Evolutionary conservation across 2,113 vertebrate genomes (phyloP).

Genomic region (Pygoscelis antarcticus): DNA sequence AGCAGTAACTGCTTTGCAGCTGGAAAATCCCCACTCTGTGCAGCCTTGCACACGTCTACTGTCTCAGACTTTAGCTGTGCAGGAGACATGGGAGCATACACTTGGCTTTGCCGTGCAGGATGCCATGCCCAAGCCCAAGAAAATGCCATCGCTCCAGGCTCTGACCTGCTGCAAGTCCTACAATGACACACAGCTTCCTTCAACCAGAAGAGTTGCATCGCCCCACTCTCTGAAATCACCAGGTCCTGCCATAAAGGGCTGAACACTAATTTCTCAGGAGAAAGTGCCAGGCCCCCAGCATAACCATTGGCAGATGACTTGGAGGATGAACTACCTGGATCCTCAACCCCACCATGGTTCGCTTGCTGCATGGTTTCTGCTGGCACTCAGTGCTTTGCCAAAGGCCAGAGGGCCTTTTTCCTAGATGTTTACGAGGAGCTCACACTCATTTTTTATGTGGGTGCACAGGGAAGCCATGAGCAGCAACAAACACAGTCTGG

Average conservation of each 20-base stretch:
- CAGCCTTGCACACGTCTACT: neutral
- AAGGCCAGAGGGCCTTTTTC: neutral
- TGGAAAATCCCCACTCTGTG: neutral
- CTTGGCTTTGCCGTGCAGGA: neutral
- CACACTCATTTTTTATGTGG: neutral
- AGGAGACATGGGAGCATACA: neutral
- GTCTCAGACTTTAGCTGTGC: neutral
- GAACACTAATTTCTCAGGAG: neutral
- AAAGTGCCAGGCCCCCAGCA: neutral
- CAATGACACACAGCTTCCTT: neutral
- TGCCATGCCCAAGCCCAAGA: neutral
- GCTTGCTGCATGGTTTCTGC: neutral
- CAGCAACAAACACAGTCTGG: neutral
- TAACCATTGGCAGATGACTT: neutral
- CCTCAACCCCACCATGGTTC: neutral
- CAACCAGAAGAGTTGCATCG: neutral
- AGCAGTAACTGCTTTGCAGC: neutral
- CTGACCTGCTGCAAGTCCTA: neutral
- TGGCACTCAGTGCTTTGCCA: neutral
- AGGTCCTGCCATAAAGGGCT: neutral
- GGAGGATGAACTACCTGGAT: neutral
- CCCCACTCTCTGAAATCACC: neutral
- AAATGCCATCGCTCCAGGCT: neutral
- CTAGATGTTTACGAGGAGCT: neutral
- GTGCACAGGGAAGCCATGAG: neutral